Conservation (phyloP, 1,140 invertebrate genomes). For the Sitophilus oryzae region DNA sequence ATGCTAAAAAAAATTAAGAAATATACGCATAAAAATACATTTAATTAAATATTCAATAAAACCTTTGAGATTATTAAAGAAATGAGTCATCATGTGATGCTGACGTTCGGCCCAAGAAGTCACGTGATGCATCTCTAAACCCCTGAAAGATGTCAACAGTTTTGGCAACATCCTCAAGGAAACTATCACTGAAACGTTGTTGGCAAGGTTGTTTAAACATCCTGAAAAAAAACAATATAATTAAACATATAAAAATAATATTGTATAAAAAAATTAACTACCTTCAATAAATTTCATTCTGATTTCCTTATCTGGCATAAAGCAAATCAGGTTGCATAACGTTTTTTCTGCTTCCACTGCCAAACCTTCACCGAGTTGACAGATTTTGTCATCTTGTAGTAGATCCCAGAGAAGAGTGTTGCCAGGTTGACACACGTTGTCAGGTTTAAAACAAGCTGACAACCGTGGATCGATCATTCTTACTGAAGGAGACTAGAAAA, state of each 20-base stretch:
- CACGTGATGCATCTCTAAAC: constrained; percentile 73
- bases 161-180: constrained; percentile 84
- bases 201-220: constrained; percentile 83
- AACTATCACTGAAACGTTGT: constrained; percentile 83
- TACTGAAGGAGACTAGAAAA: constrained; percentile 29
- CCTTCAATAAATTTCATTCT: constrained; percentile 93
- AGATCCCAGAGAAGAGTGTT: constrained; percentile 92
- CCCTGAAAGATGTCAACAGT: constrained; percentile 82
- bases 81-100: constrained; percentile 85
- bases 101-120: constrained; percentile 86
- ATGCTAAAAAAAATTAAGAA: constrained; percentile 42
- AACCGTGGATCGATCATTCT: constrained; percentile 37
- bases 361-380: constrained; percentile 77
- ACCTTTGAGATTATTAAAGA: constrained; percentile 74
- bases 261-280: no score
- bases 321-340: constrained; percentile 81
- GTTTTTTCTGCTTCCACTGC: constrained; percentile 88
- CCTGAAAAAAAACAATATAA: constrained; percentile 73
- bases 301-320: constrained; percentile 80
- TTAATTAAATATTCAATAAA: background rate
- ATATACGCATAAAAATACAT: background rate
- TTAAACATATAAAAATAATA: no score
- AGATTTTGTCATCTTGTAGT: constrained; percentile 84
- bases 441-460: constrained; percentile 58
- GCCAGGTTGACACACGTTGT: constrained; percentile 79